phyloP scores from a whole-genome alignment of 1,140 invertebrate species.

The Diorhabda carinulata region DNA sequence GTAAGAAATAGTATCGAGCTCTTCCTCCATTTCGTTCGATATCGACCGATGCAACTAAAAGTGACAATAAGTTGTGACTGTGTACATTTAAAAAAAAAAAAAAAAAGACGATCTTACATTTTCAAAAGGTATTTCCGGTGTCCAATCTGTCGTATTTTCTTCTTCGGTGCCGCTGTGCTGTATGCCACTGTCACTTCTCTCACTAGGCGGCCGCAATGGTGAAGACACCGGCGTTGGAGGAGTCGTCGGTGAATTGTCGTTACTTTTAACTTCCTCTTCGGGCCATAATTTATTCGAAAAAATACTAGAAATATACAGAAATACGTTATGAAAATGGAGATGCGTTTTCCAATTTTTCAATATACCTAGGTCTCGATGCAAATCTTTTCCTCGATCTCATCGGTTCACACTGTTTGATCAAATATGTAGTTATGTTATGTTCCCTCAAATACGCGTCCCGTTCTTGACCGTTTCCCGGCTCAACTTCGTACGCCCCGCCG shows the following conservation, averaged over 20 bases:
- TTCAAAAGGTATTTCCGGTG: conserved; percentile 86
- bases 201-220: conserved; percentile 40
- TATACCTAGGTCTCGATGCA: conserved; percentile 52
- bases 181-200: conserved; percentile 45
- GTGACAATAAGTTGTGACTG: no score
- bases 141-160: conserved; percentile 77
- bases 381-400: conserved; percentile 56
- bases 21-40: conserved; percentile 41
- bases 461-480: conserved; percentile 81
- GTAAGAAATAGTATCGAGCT: conserved; percentile 32
- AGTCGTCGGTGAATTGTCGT: conserved; percentile 45
- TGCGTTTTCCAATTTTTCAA: neutral
- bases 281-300: conserved; percentile 52
- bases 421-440: conserved; percentile 83
- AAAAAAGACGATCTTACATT: conserved; percentile 58
- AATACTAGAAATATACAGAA: conserved; percentile 37
- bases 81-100: no score
- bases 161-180: conserved; percentile 61
- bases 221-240: conserved; percentile 48
- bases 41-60: conserved; percentile 38
- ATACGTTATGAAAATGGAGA: neutral
- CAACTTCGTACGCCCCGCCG: conserved; percentile 86
- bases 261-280: conserved; percentile 51
- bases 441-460: conserved; percentile 84
- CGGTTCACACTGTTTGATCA: conserved; percentile 84